Evolutionary conservation across 2,888 invertebrate genomes (phyloP), one percentile per base, ranked within the genome.

Genomic region (Xestia rhomboidea): DNA sequence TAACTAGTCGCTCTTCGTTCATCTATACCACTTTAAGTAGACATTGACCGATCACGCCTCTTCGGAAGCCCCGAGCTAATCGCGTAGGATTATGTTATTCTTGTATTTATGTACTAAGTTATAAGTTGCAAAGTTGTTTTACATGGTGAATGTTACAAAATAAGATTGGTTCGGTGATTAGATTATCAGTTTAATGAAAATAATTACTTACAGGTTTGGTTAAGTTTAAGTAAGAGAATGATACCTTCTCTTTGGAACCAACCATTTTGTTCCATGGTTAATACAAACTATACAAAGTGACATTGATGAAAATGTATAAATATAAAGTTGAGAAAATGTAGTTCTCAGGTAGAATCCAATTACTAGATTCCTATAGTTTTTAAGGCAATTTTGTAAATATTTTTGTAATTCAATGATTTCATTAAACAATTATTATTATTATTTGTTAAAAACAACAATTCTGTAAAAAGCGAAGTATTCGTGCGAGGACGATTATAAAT

Each of bases 41-140:
- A 76, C 73, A 76, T 70, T 62, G 76, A 83, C 62, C 72, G 76
- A 79, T 76, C 67, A 44, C 46, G 46, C 41, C 41, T 54, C 72
- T 73, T 75, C 46, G 62, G 71, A n/a, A 74, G 64, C 78, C 77
- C 64, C 27, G 46, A 38, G 73, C 64, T 51, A 54, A 66, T 57
- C 54, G 70, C 64, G 68, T 77, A 66, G 72, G 77, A 46, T 73
- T 51, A 79, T 34, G 21, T 71, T 1, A 38, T 8, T 38, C 51
- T n/a, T 38, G n/a, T n/a, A 34, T 34, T 38, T 38, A 24, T 11
- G 3, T 11, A 46, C 27, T 46, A 44, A 66, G 46, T 51, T 57
- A 49, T 76, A 57, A 64, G 60, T 51, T 34, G 27, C n/a, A 41
- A 64, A 54, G 27, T 57, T 44, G 49, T 68, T 13, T 62, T 62